Evolutionary conservation across 1,140 invertebrate genomes (phyloP), one percentile per base, ranked within the genome.

Genomic region (Platorchestia sp.): DNA sequence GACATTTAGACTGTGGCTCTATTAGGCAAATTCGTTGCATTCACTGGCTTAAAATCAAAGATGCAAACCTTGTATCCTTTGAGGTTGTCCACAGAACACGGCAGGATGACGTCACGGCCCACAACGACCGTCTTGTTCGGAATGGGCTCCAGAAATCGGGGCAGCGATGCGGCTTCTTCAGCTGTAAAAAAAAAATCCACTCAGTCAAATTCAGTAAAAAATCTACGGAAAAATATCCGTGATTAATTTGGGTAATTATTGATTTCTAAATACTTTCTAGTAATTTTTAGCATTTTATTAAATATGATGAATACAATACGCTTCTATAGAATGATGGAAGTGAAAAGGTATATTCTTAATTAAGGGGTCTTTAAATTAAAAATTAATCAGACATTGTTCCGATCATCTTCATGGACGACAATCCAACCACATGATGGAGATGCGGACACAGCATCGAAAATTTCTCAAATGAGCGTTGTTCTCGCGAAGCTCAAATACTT

Each of bases 61-160:
- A 19, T 75, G 59, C 59, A 3, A 75, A 96, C 96, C 96, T 96
- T 96, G 96, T 95, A 96, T 40, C 96, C 96, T 47, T 96, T 96
- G 45, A 96, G 95, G 95, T 96, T 96, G 87, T 96, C 96, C 40
- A 96, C 96, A 22, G 96, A 95, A 93, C 96, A 96, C 36, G 96
- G 96, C 16, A 96, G 96, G 45, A 96, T 96, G 1, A 96, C 96
- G 75, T 96, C 96, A 0, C 96, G 89, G 10, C 96, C 96, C 41
- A 96, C 96, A 22, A 96, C 96, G 22, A 96, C 96, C 45, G 96
- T 96, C 91, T 96, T 96, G 96, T 96, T 96, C 0, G 96, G 96
- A 47, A 96, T 96, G 19, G 96, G 96, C 95, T 96, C 96, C 95
- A 96, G 95, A 95, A 96, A 96, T 10, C 95, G 95, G 1, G 96